Conservation (phyloP, 2,113 vertebrate genomes). For the Sturnira hondurensis region DNA sequence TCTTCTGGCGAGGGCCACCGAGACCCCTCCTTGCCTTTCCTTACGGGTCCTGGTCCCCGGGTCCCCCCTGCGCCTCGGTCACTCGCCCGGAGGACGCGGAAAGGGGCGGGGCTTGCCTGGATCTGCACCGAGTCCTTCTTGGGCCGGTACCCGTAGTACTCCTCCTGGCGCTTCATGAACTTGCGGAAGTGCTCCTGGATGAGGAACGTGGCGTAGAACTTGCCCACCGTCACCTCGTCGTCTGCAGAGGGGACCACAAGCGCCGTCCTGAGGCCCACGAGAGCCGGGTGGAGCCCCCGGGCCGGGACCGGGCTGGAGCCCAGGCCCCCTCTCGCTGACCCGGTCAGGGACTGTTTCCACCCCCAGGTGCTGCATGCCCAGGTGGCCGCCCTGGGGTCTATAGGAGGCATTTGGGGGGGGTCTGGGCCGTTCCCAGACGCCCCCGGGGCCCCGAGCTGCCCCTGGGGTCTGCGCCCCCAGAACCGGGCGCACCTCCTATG, state of each 20-base stretch:
- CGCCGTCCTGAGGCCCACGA: not conserved
- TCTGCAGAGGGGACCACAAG: slow-evolving; percentile 80
- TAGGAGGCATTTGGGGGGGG: not conserved
- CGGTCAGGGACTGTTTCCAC: too few species aligned
- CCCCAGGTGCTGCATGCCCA: not conserved
- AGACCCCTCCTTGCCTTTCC: not conserved
- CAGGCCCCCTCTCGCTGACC: not conserved
- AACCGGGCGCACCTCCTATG: slow-evolving; percentile 88
- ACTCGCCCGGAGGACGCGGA: not conserved
- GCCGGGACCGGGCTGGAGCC: rapidly evolving
- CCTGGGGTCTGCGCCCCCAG: not conserved
- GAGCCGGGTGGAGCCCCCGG: rapidly evolving
- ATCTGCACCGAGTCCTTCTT: slow-evolving; percentile 92
- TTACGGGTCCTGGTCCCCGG: not conserved
- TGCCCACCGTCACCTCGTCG: slow-evolving; percentile 98
- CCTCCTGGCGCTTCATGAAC: slow-evolving; percentile 97
- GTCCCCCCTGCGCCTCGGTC: not conserved
- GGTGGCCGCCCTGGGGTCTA: not conserved
- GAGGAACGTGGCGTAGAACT: slow-evolving; percentile 98
- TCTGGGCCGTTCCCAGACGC: not conserved
- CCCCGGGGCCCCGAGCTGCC: not conserved
- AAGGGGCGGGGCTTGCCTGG: slow-evolving; percentile 82
- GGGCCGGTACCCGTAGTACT: slow-evolving; percentile 96
- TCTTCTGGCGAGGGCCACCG: rapidly evolving
- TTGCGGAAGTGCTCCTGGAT: slow-evolving; percentile 98